Evolutionary conservation across 1,140 invertebrate genomes (phyloP), one percentile per base, ranked within the genome.

Genomic region (Micrasema longulum): DNA sequence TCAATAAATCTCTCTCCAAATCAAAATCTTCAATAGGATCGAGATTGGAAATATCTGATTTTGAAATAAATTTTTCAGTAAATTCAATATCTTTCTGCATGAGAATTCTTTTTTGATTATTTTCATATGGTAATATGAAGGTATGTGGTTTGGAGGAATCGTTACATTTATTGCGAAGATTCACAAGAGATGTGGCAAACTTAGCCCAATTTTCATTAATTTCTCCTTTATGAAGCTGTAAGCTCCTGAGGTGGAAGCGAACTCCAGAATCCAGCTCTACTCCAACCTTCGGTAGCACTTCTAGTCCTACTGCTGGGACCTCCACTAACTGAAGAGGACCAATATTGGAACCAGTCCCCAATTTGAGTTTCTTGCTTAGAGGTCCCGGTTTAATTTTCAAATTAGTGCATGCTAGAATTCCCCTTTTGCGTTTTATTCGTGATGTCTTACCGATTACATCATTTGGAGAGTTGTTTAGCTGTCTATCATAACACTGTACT

Each of bases 321-420:
- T 72, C 74, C 43, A 78, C 71, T 7, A 80, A n/a, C 55, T 76
- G 52, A 18, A 78, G 57, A 5, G 77, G 41, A 2, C 60, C 60
- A 20, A 47, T 7, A 76, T 64, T 77, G 66, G 77, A 38, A 31
- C 69, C 60, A n/a, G 66, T 70, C 10, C 68, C 66, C n/a, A 20
- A 43, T 9, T 76, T 57, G 73, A 57, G 43, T 73, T 84, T 84
- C 70, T 78, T 80, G 41, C 76, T 76, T 23, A 84, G 72, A 7
- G 82, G 82, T 16, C 81, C 82, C 12, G 82, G 80, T 71, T 77
- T 80, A 41, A 82, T 82, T 11, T 47, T 64, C 31, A 69, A n/a
- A 66, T 69, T 66, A 10, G 63, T 36, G 5, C 35, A 55, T 26
- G 52, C 31, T 48, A 74, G n/a, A 36, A 74, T 69, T 38, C 71